Base-by-base conservation (phyloP, 1,140 invertebrate species). In the Drosophila pseudoobscura region DNA sequence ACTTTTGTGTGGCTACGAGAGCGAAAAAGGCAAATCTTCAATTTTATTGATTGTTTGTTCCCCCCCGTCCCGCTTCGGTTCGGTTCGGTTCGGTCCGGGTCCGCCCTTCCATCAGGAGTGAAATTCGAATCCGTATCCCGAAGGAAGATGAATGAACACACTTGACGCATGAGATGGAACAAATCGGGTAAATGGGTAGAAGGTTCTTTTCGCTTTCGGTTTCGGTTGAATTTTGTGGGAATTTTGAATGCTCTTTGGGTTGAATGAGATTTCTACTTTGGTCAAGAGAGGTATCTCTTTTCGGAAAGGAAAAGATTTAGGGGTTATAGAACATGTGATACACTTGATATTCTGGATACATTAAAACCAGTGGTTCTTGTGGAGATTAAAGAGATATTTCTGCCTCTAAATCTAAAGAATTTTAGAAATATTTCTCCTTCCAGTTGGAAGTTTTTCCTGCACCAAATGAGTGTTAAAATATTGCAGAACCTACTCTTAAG, bases 81-180 rank as follows among this genome's bases (percentile, higher is more conserved):
- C 35, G 11, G 35, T 9, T 9, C 31, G 65, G 75, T 55, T 54
- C 66, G 75, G 59, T 54, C 66, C 45, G 51, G 44, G 35, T 70
- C 17, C 45, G 35, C 35, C 35, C 1, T 13, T 39, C 35, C 35
- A 39, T 39, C 35, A 13, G 35, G 3, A 39, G 35, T 39, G 35
- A 39, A 39, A 39, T 13, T 20, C 46, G 75, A 78, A 87, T 39
- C 35, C 11, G 35, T 39, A 78, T 88, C 75, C 83, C 51, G 75
- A 79, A 82, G 75, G 72, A 89, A 88, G 83, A 88, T 88, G 83
- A 83, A 88, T 88, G 83, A 88, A 88, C 80, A 53, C 68, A 70
- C 63, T 65, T 70, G 83, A 87, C 83, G 75, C 75, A 68, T 74
- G 79, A 75, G 80, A 66, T 63, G 65, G 8, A 59, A 31, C 58